Conservation (phyloP, 2,797 vertebrate species). For the Pseudochromis fuscus region DNA sequence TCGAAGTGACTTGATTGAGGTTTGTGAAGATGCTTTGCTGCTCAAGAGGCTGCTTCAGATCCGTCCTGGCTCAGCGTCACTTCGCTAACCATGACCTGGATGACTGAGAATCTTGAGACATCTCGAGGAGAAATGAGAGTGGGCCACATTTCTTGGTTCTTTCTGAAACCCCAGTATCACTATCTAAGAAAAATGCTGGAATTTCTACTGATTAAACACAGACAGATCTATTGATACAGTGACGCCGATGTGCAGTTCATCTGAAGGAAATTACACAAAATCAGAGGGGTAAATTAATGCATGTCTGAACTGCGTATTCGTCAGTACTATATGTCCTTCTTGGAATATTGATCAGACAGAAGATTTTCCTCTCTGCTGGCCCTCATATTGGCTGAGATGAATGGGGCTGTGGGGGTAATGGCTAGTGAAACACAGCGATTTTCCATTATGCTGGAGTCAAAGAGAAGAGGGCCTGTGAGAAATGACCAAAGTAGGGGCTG, state of each 20-base stretch:
- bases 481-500: conserved; percentile 51
- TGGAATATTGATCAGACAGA: conserved; percentile 50
- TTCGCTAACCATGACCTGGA: no score
- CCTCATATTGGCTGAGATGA: conserved; percentile 51
- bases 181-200: background rate
- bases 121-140: conserved; percentile 23
- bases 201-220: conserved; percentile 23
- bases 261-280: background rate
- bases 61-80: no score
- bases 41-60: no score
- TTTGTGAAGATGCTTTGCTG: no score
- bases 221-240: conserved; percentile 28
- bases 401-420: conserved; percentile 45
- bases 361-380: conserved; percentile 29
- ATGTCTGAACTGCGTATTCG: conserved; percentile 20
- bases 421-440: conserved; percentile 45
- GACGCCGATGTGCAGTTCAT: background rate
- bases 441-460: conserved; percentile 50
- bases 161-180: conserved; percentile 6
- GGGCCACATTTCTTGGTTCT: no score
- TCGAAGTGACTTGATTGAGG: no score
- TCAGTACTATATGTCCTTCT: conserved; percentile 16
- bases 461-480: conserved; percentile 40
- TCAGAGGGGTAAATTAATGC: background rate
- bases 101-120: no score